A percentile compares a stretch with the other conserved stretches of the same genome.
Conservation (phyloP, 2,797 vertebrate species). For the Squalus acanthias region DNA sequence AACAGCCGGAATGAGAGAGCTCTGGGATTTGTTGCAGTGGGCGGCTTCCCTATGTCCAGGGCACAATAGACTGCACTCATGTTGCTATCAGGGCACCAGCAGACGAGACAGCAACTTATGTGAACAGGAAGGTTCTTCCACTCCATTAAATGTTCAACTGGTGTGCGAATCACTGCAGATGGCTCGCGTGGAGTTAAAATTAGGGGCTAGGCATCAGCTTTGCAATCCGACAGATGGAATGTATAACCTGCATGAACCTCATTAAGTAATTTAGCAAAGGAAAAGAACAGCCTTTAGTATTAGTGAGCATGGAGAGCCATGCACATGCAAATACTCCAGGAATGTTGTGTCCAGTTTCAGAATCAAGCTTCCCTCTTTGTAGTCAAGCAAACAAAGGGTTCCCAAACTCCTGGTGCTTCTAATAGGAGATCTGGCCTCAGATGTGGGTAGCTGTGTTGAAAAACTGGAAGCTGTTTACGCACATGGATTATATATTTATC, state of each 20-base stretch:
- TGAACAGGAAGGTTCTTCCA: not conserved
- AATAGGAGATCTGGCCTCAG: not conserved
- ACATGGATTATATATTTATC: not conserved
- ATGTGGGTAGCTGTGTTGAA: not conserved
- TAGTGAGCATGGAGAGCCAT: not conserved
- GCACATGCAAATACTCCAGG: not conserved
- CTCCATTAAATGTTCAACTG: not conserved
- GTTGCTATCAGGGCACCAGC: not conserved
- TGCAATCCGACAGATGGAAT: not conserved
- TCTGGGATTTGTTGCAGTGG: not conserved
- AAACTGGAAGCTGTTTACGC: not conserved
- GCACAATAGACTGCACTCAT: not conserved
- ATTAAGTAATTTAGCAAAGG: not conserved
- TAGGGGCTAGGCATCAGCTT: not conserved
- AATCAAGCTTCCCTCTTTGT: not conserved
- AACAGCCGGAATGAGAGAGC: not conserved
- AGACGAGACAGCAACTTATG: not conserved
- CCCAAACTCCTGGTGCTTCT: not conserved
- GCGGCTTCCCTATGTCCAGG: not conserved
- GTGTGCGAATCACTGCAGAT: not conserved
- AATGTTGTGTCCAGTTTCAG: not conserved
- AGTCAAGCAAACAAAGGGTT: not conserved
- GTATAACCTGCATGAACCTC: not conserved
- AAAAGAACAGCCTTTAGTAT: not conserved
- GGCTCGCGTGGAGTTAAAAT: not conserved